Evolutionary conservation across 23 tunicate genomes (phyloP).

Genomic region (Halocynthia roretzi): DNA sequence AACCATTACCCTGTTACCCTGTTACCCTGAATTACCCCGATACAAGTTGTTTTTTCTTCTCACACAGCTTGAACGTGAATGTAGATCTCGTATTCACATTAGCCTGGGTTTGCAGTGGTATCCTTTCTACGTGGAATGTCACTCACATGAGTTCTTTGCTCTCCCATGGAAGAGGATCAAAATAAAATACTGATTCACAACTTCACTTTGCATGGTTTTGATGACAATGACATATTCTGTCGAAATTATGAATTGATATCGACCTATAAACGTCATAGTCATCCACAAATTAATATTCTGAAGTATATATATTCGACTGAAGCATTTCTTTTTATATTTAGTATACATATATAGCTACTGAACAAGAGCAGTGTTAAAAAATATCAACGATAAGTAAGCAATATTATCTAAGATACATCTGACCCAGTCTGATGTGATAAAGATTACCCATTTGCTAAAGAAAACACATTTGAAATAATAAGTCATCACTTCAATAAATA

Average conservation of each 20-base stretch:
- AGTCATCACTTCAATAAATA: too few relatives aligned
- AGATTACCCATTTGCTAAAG: too few relatives aligned
- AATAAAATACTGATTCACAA: background rate
- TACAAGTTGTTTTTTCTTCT: background rate
- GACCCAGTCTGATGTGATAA: too few relatives aligned
- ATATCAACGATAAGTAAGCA: too few relatives aligned
- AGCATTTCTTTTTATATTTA: background rate
- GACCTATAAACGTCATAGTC: background rate
- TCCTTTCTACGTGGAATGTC: slow-evolving; percentile 56
- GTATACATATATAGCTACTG: background rate
- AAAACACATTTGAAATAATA: too few relatives aligned
- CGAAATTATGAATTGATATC: background rate
- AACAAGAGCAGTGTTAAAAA: too few relatives aligned
- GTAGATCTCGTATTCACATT: slow-evolving; percentile 57
- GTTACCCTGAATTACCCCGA: background rate
- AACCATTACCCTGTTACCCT: background rate
- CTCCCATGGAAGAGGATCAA: slow-evolving; percentile 31
- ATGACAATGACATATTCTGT: too few relatives aligned
- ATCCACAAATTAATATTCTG: background rate
- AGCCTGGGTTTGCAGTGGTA: slow-evolving; percentile 17
- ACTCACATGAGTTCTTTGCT: slow-evolving; percentile 30
- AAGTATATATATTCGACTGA: too few relatives aligned
- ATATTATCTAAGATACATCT: background rate
- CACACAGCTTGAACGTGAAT: slow-evolving; percentile 39
- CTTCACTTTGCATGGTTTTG: too few relatives aligned